These are phyloP conservation scores for Antheraea mylitta DNA, from an alignment of 1,140 invertebrate genomes.

Conservation along the genomic window DNA sequence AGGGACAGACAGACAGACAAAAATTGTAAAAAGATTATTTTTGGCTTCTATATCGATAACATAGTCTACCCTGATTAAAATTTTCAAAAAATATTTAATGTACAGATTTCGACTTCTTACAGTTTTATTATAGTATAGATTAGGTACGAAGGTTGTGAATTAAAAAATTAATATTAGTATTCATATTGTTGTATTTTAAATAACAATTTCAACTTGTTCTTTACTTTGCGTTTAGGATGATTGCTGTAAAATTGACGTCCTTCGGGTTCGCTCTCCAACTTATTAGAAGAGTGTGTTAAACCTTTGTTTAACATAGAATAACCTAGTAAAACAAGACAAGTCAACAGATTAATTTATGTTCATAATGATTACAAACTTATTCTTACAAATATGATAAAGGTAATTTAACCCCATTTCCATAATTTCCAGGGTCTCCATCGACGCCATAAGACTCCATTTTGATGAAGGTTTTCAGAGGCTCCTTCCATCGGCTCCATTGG, in stretches of 20 bases:
- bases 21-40: no score
- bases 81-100: no score
- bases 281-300: slow-evolving; percentile 34
- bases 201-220: slow-evolving; percentile 54
- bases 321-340: slow-evolving; percentile 38
- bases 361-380: background rate
- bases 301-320: slow-evolving; percentile 42
- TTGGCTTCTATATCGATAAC: no score
- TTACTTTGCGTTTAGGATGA: slow-evolving; percentile 37
- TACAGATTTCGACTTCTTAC: no score
- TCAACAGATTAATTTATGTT: slow-evolving; percentile 13
- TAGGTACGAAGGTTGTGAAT: background rate
- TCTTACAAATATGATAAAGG: slow-evolving; percentile 9
- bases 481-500: slow-evolving; percentile 23
- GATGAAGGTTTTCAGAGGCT: slow-evolving; percentile 22
- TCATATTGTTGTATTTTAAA: slow-evolving; percentile 55
- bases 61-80: no score
- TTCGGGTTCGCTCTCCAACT: slow-evolving; percentile 31
- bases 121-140: no score
- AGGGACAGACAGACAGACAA: no score
- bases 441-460: slow-evolving; percentile 31
- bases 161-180: slow-evolving; percentile 23
- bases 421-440: slow-evolving; percentile 36
- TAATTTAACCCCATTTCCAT: slow-evolving; percentile 45
- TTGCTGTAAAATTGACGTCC: slow-evolving; percentile 28